Evolutionary conservation across 2,797 vertebrate genomes (phyloP).

Genomic region (Australoheros facetus): DNA sequence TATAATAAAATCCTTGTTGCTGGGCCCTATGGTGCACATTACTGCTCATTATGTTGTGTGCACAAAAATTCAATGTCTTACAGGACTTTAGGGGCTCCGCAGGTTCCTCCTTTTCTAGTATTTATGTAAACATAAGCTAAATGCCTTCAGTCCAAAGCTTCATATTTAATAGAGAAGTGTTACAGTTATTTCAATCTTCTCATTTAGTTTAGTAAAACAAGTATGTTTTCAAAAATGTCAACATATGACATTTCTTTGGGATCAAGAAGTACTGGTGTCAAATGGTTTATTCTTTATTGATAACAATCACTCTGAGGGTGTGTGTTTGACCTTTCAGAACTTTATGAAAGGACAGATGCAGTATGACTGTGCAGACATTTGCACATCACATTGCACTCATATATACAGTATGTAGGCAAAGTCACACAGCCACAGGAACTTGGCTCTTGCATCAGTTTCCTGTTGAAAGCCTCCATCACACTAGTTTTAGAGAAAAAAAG

Average conservation of each 20-base stretch:
- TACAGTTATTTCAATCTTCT: background rate
- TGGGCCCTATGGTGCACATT: background rate
- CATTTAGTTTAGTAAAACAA: background rate
- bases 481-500: background rate
- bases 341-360: background rate
- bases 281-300: background rate
- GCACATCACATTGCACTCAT: background rate
- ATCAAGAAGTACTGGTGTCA: background rate
- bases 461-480: constrained; percentile 36
- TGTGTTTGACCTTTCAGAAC: background rate
- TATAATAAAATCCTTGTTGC: no score
- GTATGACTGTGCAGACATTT: background rate
- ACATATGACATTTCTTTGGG: background rate
- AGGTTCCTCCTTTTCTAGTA: background rate
- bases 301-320: background rate
- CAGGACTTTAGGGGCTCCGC: background rate
- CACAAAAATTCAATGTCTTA: background rate
- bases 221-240: background rate
- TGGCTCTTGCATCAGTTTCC: constrained; percentile 72
- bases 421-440: constrained; percentile 17
- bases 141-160: background rate
- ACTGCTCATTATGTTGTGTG: no score
- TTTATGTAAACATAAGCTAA: background rate
- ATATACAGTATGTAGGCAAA: background rate
- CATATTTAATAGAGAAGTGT: background rate